Evolutionary conservation across 1,140 invertebrate genomes (phyloP).

Genomic region (Cydia pomonella): DNA sequence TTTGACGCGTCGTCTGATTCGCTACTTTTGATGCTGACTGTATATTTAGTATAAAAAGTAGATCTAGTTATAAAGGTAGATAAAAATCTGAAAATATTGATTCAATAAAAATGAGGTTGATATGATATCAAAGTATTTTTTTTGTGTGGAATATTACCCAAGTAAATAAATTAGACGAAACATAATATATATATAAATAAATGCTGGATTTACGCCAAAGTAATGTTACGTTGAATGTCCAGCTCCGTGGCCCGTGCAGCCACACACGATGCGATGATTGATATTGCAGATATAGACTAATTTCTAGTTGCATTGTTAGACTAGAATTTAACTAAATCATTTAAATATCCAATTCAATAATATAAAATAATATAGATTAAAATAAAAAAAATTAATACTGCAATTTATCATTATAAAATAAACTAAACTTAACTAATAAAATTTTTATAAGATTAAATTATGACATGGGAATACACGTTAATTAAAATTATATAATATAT

Average conservation of each 20-base stretch:
- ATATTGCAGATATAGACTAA: not conserved
- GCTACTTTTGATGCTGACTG: no score
- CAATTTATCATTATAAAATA: no score
- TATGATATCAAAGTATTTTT: conserved; percentile 36
- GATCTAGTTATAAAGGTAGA: not conserved
- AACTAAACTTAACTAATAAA: no score
- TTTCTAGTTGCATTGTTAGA: not conserved
- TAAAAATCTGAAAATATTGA: not conserved
- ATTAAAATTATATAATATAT: not conserved
- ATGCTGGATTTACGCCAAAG: conserved; percentile 46
- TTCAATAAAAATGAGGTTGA: not conserved
- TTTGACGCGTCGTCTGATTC: no score
- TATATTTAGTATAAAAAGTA: no score
- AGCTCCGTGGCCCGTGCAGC: conserved; percentile 22
- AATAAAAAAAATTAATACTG: no score
- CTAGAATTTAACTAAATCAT: not conserved
- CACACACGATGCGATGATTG: conserved; percentile 39
- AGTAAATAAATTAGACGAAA: conserved; percentile 53
- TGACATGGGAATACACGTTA: not conserved
- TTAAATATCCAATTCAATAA: not conserved
- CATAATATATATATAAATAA: conserved; percentile 49
- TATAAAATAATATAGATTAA: no score
- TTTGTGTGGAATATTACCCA: conserved; percentile 44
- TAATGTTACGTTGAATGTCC: conserved; percentile 31
- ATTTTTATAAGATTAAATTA: not conserved